Evolutionary conservation across 2,797 vertebrate species (phyloP).

Genomic region (Loriculus beryllinus): DNA sequence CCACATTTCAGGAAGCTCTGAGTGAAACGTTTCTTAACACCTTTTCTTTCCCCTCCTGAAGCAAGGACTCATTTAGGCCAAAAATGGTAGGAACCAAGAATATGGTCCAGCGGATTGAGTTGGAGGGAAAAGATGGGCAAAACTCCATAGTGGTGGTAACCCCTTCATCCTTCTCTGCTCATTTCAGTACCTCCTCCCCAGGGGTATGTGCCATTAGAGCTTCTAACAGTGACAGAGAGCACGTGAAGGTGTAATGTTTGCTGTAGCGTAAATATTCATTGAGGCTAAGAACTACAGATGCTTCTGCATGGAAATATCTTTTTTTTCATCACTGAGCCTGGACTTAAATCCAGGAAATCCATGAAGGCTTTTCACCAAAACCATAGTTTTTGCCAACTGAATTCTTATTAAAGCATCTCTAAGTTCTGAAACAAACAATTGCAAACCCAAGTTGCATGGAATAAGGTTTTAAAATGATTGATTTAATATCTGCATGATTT

Average conservation of each 20-base stretch:
- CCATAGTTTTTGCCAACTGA: background rate
- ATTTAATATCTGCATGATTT: background rate
- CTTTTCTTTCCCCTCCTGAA: background rate
- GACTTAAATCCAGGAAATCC: background rate
- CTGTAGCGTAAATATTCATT: accelerated
- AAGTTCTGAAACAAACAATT: background rate
- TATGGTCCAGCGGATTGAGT: background rate
- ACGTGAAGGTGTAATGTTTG: accelerated
- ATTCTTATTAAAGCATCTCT: background rate
- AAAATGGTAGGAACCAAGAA: background rate
- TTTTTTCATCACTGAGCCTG: background rate
- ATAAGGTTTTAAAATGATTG: background rate
- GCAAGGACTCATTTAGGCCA: background rate
- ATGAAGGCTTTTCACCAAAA: background rate
- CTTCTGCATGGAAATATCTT: background rate
- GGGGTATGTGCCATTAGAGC: background rate
- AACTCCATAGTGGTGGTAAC: background rate
- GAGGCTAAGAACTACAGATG: background rate
- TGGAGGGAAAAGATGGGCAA: background rate
- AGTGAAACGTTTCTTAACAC: background rate
- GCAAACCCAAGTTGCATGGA: background rate
- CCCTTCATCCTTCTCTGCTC: background rate
- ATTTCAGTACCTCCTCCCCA: background rate
- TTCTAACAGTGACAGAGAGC: background rate
- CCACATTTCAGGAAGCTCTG: constrained; percentile 13